These are phyloP conservation scores for Calidris pugnax DNA, from an alignment of 2,113 vertebrate species.

Conservation along the genomic window DNA sequence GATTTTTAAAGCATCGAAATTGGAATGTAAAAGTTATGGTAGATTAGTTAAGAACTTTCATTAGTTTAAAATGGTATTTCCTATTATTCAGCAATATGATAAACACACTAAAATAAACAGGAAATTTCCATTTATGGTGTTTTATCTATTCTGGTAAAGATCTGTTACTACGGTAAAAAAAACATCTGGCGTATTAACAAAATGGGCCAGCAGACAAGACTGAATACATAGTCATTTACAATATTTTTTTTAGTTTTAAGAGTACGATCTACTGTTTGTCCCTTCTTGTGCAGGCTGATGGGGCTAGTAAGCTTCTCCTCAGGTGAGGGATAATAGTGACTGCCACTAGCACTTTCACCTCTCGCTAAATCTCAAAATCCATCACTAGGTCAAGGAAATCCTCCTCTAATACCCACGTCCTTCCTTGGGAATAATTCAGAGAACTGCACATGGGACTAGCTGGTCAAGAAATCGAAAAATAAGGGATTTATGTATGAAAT, in stretches of 20 bases:
- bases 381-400: constrained; percentile 69
- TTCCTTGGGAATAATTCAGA: constrained; percentile 50
- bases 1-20: background rate
- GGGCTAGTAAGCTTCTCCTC: constrained; percentile 57
- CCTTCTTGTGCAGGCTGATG: constrained; percentile 22
- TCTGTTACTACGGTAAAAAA: background rate
- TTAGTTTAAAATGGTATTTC: background rate
- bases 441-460: background rate
- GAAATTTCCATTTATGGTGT: background rate
- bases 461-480: background rate
- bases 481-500: background rate
- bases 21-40: background rate
- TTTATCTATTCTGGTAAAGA: background rate
- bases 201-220: background rate
- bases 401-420: constrained; percentile 33
- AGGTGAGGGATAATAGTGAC: constrained; percentile 68
- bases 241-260: background rate
- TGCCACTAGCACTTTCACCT: constrained; percentile 72
- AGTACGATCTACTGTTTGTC: background rate
- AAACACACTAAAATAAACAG: background rate
- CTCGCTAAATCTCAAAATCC: constrained; percentile 79
- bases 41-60: background rate
- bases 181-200: background rate
- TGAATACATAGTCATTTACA: background rate
- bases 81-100: background rate